A percentile compares a stretch with the other conserved stretches of the same genome.
These are phyloP conservation scores for Rana temporaria DNA, from an alignment of 2,113 vertebrate species.

Conservation along the genomic window DNA sequence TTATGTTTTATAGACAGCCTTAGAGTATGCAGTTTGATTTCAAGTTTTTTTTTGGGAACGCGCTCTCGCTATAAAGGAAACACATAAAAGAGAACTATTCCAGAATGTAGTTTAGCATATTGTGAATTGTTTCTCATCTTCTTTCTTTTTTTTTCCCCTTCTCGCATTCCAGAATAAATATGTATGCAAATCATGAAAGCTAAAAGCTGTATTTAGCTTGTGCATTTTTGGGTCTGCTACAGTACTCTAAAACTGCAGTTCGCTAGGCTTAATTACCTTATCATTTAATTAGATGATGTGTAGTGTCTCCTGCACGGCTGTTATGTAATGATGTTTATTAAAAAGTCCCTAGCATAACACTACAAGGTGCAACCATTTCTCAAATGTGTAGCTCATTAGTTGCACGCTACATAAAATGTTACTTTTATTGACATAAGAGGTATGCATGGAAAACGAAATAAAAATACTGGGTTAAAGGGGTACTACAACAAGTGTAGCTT, in stretches of 20 bases:
- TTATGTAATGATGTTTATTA: conserved; percentile 31
- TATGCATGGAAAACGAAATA: too few species aligned
- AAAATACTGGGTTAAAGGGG: neutral
- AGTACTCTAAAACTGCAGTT: neutral
- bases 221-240: neutral
- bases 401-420: neutral
- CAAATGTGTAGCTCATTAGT: conserved; percentile 4
- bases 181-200: conserved; percentile 14
- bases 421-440: neutral
- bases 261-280: neutral
- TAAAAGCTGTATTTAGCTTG: conserved; percentile 23
- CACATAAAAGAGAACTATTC: too few species aligned
- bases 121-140: too few species aligned
- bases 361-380: neutral
- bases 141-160: too few species aligned
- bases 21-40: too few species aligned
- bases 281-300: neutral
- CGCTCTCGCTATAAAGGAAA: too few species aligned
- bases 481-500: too few species aligned
- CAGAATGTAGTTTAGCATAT: too few species aligned
- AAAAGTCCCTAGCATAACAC: neutral
- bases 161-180: neutral
- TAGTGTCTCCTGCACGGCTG: neutral
- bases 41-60: too few species aligned
- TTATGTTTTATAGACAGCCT: too few species aligned